Conservation (phyloP, 1,140 invertebrate genomes). For the Brachionus koreanus region DNA sequence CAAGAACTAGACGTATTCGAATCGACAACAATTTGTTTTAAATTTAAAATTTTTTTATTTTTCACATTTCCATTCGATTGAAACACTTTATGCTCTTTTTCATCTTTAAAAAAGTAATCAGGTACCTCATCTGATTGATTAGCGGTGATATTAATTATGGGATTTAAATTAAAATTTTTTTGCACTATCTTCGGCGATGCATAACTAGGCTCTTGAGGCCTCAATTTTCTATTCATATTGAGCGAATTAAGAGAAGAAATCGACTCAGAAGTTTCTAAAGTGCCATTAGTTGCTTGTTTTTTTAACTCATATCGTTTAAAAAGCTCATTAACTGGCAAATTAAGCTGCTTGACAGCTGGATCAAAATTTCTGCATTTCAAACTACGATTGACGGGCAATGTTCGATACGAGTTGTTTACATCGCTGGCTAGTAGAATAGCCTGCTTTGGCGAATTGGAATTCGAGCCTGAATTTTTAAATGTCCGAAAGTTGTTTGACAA, state of each 20-base stretch:
- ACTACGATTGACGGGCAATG: constrained; percentile 11
- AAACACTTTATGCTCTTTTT: constrained; percentile 38
- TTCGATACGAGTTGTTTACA: background rate
- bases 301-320: constrained; percentile 29
- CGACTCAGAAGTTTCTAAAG: background rate
- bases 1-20: background rate
- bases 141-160: constrained; percentile 10
- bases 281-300: constrained; percentile 26
- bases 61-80: background rate
- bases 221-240: background rate
- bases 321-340: constrained; percentile 42
- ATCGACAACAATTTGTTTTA: constrained; percentile 32
- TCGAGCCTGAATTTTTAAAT: constrained; percentile 29
- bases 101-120: constrained; percentile 45
- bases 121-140: constrained; percentile 3
- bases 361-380: background rate
- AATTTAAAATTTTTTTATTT: constrained; percentile 21
- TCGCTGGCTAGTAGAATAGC: background rate
- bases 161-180: constrained; percentile 33
- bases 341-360: background rate
- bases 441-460: constrained; percentile 24
- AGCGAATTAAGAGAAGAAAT: constrained; percentile 11
- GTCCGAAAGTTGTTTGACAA: constrained; percentile 7
- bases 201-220: background rate
- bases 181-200: constrained; percentile 7